phyloP scores from a whole-genome alignment of 2,797 vertebrate species.

The Natrix natrix region DNA sequence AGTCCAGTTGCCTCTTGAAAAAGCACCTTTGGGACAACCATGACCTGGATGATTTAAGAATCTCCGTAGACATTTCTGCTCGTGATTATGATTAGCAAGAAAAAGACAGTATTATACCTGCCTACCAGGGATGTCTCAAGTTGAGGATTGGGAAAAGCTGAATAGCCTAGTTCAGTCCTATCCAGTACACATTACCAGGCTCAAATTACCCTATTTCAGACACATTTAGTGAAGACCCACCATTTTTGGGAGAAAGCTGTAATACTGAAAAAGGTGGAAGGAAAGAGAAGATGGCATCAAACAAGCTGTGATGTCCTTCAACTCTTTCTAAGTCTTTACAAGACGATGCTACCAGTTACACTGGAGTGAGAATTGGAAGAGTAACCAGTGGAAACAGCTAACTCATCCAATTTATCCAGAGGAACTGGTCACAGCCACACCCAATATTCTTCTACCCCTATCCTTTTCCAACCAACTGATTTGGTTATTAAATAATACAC shows the following conservation, averaged over 20 bases:
- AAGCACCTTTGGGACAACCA: not conserved
- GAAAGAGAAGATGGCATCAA: not conserved
- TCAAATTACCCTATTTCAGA: no score
- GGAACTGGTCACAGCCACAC: not conserved
- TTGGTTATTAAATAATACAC: not conserved
- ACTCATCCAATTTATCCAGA: not conserved
- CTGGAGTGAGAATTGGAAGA: not conserved
- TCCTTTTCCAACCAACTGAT: not conserved
- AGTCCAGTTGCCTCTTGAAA: not conserved
- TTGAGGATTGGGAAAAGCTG: no score
- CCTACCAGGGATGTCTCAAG: no score
- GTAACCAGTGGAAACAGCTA: not conserved
- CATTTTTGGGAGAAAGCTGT: no score
- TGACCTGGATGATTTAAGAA: not conserved
- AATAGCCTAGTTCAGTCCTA: no score
- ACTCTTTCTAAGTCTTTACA: not conserved
- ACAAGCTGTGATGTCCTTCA: not conserved
- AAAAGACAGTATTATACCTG: no score
- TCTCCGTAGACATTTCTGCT: no score
- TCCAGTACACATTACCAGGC: no score
- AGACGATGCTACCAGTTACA: not conserved
- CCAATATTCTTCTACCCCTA: not conserved
- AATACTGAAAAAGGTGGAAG: no score
- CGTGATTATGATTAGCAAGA: no score
- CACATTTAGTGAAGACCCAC: no score